Evolutionary conservation across 2,113 vertebrate species (phyloP).

Genomic region (Eublepharis macularius): DNA sequence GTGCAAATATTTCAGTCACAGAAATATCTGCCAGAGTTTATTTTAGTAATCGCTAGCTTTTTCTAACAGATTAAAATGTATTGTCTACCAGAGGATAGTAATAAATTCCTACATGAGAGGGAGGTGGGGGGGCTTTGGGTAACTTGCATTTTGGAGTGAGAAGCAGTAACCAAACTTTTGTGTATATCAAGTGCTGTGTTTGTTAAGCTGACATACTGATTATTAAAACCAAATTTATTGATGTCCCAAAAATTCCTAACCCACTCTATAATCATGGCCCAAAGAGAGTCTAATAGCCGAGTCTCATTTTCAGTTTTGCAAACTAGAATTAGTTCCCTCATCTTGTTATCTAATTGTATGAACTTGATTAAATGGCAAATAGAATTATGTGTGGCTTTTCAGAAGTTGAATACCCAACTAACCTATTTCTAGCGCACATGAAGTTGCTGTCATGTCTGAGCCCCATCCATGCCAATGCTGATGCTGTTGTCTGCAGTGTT

Average conservation of each 20-base stretch:
- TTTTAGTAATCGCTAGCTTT: neutral
- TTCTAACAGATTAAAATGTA: neutral
- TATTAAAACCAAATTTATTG: neutral
- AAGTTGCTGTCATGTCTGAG: too few species aligned
- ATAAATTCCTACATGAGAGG: neutral
- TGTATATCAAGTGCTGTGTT: neutral
- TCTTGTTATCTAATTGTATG: slow-evolving; percentile 36
- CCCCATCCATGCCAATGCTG: too few species aligned
- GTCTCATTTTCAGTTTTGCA: slow-evolving; percentile 46
- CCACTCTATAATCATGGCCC: neutral
- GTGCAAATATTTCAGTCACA: neutral
- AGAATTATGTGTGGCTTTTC: neutral
- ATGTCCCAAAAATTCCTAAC: neutral
- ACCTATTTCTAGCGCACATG: slow-evolving; percentile 19
- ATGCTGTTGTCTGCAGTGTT: too few species aligned
- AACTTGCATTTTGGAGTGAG: neutral
- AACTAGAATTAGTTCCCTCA: slow-evolving; percentile 11
- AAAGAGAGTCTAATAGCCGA: slow-evolving; percentile 12
- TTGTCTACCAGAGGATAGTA: neutral
- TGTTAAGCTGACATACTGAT: neutral
- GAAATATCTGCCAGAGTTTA: neutral
- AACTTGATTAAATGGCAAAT: slow-evolving; percentile 32
- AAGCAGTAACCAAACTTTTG: neutral
- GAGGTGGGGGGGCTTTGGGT: neutral
- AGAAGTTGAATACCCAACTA: slow-evolving; percentile 31